Conservation (phyloP, 2,797 vertebrate species). For the Vultur gryphus region DNA sequence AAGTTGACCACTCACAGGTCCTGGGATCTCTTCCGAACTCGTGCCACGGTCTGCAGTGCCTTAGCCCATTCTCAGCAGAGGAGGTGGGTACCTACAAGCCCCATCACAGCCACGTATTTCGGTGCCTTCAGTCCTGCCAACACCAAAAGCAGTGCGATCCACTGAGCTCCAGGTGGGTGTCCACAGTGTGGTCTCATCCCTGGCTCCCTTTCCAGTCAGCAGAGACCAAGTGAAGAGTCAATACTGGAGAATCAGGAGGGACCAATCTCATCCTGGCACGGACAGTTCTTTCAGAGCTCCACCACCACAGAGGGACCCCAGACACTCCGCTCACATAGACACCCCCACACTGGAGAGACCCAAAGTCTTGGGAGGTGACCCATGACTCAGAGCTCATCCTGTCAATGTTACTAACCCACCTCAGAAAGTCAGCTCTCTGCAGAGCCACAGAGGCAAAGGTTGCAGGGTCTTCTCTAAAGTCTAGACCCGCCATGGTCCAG, state of each 20-base stretch:
- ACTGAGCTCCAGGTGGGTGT: background rate
- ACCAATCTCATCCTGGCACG: background rate
- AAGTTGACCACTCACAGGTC: background rate
- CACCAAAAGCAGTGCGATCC: background rate
- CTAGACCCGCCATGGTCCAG: background rate
- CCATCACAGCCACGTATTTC: background rate
- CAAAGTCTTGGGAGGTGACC: background rate
- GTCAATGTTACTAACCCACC: background rate
- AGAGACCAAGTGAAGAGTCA: background rate
- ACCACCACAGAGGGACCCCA: background rate
- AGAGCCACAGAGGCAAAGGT: background rate
- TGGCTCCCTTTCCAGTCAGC: background rate
- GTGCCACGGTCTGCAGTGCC: background rate
- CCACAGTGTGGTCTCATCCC: background rate
- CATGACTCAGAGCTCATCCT: background rate
- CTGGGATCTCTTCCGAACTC: background rate
- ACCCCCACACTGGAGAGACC: background rate
- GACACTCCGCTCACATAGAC: background rate
- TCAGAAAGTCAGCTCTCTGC: background rate
- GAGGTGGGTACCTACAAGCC: background rate
- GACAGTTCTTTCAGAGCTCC: background rate
- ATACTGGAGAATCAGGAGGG: accelerated
- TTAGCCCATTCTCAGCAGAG: background rate
- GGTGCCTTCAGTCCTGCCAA: background rate
- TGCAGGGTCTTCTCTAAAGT: background rate